Evolutionary conservation across 1,140 invertebrate genomes (phyloP), one percentile per base, ranked within the genome.

Genomic region (Coelopa frigida): DNA sequence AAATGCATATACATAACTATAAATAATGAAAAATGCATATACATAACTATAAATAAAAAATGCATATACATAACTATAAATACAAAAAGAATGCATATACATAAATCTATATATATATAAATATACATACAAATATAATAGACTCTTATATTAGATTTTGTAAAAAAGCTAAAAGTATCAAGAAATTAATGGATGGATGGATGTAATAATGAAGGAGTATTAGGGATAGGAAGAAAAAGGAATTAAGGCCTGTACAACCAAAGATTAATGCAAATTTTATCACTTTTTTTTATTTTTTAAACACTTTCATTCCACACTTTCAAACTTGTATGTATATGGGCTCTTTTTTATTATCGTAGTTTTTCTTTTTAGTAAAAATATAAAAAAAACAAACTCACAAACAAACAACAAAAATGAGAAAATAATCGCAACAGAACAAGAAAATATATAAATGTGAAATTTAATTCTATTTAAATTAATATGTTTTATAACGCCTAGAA

Each of bases 381-480:
- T n/a, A n/a, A n/a, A 10, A 10, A 18, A 10, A 18, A 35, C n/a
- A 33, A 33, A 35, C 20, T 18, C 11, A 35, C 20, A 18, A 18
- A 6, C 7, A 7, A 15, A 35, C 31, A 33, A n/a, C n/a, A 33
- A 33, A 17, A 4, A 33, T 33, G 17, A 14, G 7, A 35, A 35
- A 6, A 14, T 18, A 35, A 35, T 3, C 17, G 31, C n/a, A n/a
- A n/a, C n/a, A n/a, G n/a, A n/a, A 33, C 4, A n/a, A 10, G 20
- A 18, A 35, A 18, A 18, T 35, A 35, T 35, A 35, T 35, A n/a
- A n/a, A n/a, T n/a, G n/a, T n/a, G n/a, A n/a, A n/a, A n/a, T n/a
- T n/a, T n/a, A n/a, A n/a, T n/a, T n/a, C n/a, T n/a, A n/a, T 35
- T 35, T 35, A 18, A 35, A 18, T 35, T 18, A 35, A 35, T 35